A percentile compares a stretch with the other conserved stretches of the same genome.
Evolutionary conservation across 2,888 invertebrate species (phyloP).

Genomic region (Gastracanthus pulcherrimus): DNA sequence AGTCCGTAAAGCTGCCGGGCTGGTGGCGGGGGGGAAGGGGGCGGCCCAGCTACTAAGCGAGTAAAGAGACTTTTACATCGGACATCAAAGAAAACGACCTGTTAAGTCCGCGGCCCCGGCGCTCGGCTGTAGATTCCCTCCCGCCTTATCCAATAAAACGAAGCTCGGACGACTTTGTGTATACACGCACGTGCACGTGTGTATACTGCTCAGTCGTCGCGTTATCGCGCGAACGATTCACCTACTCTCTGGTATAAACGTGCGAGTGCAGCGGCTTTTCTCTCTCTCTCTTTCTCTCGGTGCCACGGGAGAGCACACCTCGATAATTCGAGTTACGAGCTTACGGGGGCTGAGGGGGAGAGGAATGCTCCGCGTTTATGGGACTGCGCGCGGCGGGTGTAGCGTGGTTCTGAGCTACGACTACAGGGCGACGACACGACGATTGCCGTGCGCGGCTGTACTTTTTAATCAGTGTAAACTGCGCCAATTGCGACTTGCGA

Average conservation of each 20-base stretch:
- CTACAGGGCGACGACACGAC: not conserved
- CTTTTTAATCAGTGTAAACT: slow-evolving; percentile 52
- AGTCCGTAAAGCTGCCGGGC: not conserved
- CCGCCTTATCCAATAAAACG: slow-evolving; percentile 49
- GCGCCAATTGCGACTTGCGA: slow-evolving; percentile 38
- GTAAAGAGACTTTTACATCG: slow-evolving; percentile 46
- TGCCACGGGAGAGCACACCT: slow-evolving; percentile 13
- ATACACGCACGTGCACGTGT: not conserved
- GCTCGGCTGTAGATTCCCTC: not conserved
- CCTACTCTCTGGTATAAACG: slow-evolving; percentile 4
- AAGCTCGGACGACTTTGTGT: not conserved
- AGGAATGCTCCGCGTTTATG: not conserved
- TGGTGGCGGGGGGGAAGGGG: not conserved
- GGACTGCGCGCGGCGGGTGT: not conserved
- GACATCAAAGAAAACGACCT: slow-evolving; percentile 69
- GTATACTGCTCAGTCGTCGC: not conserved
- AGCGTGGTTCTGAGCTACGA: too few species aligned
- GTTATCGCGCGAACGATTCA: slow-evolving; percentile 5
- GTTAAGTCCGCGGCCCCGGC: slow-evolving; percentile 64
- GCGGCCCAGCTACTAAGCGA: not conserved
- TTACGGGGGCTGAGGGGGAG: slow-evolving; percentile 4
- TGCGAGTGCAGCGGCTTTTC: not conserved
- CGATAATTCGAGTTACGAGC: slow-evolving; percentile 56
- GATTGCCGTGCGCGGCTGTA: slow-evolving; percentile 18
- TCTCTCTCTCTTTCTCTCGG: too few species aligned